phyloP scores from a whole-genome alignment of 2,888 invertebrate genomes.

The Lepidocyrtinus sp. region DNA sequence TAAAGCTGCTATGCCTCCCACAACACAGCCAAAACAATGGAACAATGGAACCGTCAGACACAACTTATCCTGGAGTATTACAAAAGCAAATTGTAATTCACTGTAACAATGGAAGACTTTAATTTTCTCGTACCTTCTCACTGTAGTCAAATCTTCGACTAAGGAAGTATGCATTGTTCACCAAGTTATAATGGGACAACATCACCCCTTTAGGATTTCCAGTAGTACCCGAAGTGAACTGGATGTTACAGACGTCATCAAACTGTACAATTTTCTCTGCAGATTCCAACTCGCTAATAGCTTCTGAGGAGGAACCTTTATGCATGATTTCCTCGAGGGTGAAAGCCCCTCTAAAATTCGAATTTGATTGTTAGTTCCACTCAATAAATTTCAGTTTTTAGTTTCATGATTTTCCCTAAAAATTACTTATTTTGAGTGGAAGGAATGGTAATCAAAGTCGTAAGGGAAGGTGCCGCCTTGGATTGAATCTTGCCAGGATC shows the following conservation, averaged over 20 bases:
- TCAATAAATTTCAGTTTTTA: not conserved
- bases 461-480: slow-evolving; percentile 34
- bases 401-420: not conserved
- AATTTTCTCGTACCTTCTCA: slow-evolving; percentile 56
- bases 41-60: slow-evolving; percentile 80
- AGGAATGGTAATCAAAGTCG: slow-evolving; percentile 38
- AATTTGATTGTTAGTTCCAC: not conserved
- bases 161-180: slow-evolving; percentile 74
- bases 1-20: slow-evolving; percentile 77
- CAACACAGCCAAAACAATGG: slow-evolving; percentile 85
- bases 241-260: slow-evolving; percentile 82
- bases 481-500: slow-evolving; percentile 75
- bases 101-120: slow-evolving; percentile 15
- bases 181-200: slow-evolving; percentile 74
- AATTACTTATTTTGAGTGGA: slow-evolving; percentile 63
- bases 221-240: slow-evolving; percentile 81
- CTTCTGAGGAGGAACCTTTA: slow-evolving; percentile 73
- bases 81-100: not conserved
- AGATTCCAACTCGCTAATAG: slow-evolving; percentile 71
- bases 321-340: slow-evolving; percentile 73
- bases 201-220: slow-evolving; percentile 9
- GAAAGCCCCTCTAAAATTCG: slow-evolving; percentile 74
- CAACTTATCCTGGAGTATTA: slow-evolving; percentile 65
- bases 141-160: slow-evolving; percentile 70
- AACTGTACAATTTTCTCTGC: slow-evolving; percentile 77